Conservation (phyloP, 30 jellyfish, hydroid and myxozoan genomes). For the Calvadosia cruxmelitensis region DNA sequence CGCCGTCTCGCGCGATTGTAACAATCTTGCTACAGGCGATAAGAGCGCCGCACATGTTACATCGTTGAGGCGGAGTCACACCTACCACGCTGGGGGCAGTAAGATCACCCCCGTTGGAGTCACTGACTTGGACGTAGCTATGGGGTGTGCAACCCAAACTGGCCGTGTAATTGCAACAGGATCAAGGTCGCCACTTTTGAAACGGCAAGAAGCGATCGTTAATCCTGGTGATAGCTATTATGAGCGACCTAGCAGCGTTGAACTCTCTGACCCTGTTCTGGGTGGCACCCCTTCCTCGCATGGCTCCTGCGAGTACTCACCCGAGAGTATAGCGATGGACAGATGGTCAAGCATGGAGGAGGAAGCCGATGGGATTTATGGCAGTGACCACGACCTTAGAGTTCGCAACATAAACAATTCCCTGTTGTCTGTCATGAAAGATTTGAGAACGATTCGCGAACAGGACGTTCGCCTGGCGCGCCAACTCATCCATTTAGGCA, state of each 20-base stretch:
- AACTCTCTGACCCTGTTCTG: no score
- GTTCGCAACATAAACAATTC: conserved; percentile 44
- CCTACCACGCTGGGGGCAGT: neutral
- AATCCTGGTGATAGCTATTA: neutral
- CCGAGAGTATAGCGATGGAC: no score
- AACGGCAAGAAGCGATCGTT: neutral
- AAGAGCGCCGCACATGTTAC: neutral
- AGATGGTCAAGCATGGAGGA: no score
- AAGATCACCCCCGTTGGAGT: neutral
- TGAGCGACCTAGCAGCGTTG: neutral
- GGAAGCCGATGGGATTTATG: neutral
- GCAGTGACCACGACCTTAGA: conserved; percentile 18
- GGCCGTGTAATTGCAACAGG: neutral
- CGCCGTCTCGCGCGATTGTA: neutral
- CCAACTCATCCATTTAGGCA: conserved; percentile 55
- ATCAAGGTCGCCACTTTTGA: neutral
- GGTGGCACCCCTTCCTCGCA: neutral
- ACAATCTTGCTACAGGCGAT: neutral
- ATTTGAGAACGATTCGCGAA: conserved; percentile 45
- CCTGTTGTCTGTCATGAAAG: conserved; percentile 61
- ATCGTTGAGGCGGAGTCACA: neutral
- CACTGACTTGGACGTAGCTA: neutral
- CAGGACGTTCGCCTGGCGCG: conserved; percentile 71
- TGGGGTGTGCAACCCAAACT: neutral
- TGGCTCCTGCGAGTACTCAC: no score